A percentile compares a stretch with the other conserved stretches of the same genome.
phyloP scores from a whole-genome alignment of 2,797 vertebrate species.

The Heteromormyrus szaboi region DNA sequence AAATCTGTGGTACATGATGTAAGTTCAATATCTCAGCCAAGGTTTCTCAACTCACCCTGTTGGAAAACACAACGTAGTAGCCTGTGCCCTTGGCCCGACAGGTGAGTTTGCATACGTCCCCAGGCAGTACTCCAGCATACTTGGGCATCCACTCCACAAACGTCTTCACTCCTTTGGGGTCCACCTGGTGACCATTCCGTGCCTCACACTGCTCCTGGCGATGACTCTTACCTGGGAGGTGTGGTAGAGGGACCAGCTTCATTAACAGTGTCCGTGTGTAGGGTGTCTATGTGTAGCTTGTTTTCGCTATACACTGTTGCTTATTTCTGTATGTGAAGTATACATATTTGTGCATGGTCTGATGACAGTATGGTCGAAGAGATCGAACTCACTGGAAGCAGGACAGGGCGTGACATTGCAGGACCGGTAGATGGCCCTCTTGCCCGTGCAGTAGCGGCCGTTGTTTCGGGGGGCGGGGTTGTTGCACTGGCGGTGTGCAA shows the following conservation, averaged over 20 bases:
- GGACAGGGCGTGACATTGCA: constrained; percentile 76
- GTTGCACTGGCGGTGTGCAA: constrained; percentile 92
- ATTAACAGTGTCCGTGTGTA: neutral
- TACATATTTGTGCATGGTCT: neutral
- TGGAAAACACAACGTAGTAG: constrained; percentile 95
- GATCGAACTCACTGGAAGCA: constrained; percentile 58
- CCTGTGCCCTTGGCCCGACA: constrained; percentile 93
- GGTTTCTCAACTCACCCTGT: constrained; percentile 70
- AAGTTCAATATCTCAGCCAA: neutral
- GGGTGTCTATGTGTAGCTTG: neutral
- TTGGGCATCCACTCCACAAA: constrained; percentile 97
- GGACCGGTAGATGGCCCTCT: constrained; percentile 87
- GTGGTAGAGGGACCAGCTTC: constrained; percentile 26
- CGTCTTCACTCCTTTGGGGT: constrained; percentile 88
- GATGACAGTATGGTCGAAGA: neutral
- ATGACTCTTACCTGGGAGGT: constrained; percentile 76
- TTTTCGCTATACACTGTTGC: neutral
- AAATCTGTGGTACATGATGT: neutral
- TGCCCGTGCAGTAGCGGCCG: constrained; percentile 89
- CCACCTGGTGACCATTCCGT: constrained; percentile 88
- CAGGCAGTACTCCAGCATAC: constrained; percentile 84
- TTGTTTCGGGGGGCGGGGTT: constrained; percentile 91
- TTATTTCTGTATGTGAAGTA: neutral
- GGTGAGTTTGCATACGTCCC: constrained; percentile 90
- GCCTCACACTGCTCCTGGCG: constrained; percentile 91